Conservation (phyloP, 2,797 vertebrate genomes). For the Distichodus sexfasciatus region DNA sequence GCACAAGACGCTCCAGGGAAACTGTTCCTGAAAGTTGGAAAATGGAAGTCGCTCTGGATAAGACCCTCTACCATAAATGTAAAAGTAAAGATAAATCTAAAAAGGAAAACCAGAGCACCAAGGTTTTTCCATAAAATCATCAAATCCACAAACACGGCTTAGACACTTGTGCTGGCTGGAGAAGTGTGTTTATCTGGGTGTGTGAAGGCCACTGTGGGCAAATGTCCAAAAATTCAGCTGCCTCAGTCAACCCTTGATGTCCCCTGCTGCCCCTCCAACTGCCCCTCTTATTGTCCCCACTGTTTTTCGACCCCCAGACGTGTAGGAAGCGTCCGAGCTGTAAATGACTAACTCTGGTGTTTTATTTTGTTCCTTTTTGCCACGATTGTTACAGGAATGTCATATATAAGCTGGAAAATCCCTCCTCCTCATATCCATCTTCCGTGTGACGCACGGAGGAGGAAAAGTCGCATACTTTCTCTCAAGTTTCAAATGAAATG, state of each 20-base stretch:
- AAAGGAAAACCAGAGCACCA: too few relatives aligned
- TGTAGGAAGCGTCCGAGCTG: constrained; percentile 54
- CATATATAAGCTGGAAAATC: constrained; percentile 59
- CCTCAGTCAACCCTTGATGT: too few relatives aligned
- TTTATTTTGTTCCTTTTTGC: constrained; percentile 66
- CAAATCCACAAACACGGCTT: constrained; percentile 26
- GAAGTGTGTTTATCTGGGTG: constrained; percentile 38
- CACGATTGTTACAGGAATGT: constrained; percentile 26
- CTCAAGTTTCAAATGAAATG: constrained; percentile 14
- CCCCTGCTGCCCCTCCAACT: too few relatives aligned
- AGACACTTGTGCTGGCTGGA: constrained; percentile 33
- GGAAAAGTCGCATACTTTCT: background rate
- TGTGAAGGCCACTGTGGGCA: constrained; percentile 24
- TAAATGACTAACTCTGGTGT: constrained; percentile 67
- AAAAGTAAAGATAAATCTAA: too few relatives aligned
- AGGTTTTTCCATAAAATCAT: too few relatives aligned
- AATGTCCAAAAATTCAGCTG: constrained; percentile 52
- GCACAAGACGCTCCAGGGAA: too few relatives aligned
- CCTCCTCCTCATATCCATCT: constrained; percentile 44
- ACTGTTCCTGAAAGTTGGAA: too few relatives aligned
- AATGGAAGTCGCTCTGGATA: too few relatives aligned
- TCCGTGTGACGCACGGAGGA: constrained; percentile 16
- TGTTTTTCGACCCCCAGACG: too few relatives aligned
- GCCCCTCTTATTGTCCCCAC: too few relatives aligned
- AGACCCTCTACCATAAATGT: too few relatives aligned